Evolutionary conservation across 2,888 invertebrate genomes (phyloP), one percentile per base, ranked within the genome.

Genomic region (Troilus luridus): DNA sequence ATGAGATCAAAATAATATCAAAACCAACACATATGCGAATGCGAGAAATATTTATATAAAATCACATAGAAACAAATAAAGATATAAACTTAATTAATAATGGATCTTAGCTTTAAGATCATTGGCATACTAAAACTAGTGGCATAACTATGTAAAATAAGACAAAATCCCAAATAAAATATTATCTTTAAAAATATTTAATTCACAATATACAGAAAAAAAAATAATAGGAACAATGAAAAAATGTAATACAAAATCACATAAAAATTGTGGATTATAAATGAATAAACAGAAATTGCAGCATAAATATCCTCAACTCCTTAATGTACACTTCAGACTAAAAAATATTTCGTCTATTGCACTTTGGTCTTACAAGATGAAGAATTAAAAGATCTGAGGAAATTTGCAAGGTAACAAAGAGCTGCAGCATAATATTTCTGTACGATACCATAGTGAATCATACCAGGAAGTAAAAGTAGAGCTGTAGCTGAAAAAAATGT

Each of bases 391-490:
- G 90, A 90, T 81, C 81, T 72, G 12, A 90, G 90, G 0, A 81
- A 59, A 24, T 72, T 90, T 67, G 56, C 27, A 64, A 90, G 58
- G 60, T 90, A 81, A 58, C 58, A 56, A 59, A 90, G 90, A 17
- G 59, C 81, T 41, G 64, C 88, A 59, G 91, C 88, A 64, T 92
- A 92, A 90, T 93, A 93, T 89, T 93, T 92, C 54, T 93, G 92
- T n/a, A 93, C 72, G 27, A 93, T 88, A 24, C 93, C 93, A 90
- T 92, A 92, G 91, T 93, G 93, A 77, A 92, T 92, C 92, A 93
- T 88, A 9, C 93, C 93, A 88, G 93, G 93, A 14, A 93, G 88
- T 91, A 93, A 88, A 17, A 93, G 77, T 58, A 92, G 14, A 62
- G 90, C 60, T 21, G 93, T 92, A 54, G 92, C 93, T 93, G 92